A percentile compares a stretch with the other conserved stretches of the same genome.
These are phyloP conservation scores for Pseudorasbora parva DNA, from an alignment of 2,113 vertebrate species.

Conservation along the genomic window DNA sequence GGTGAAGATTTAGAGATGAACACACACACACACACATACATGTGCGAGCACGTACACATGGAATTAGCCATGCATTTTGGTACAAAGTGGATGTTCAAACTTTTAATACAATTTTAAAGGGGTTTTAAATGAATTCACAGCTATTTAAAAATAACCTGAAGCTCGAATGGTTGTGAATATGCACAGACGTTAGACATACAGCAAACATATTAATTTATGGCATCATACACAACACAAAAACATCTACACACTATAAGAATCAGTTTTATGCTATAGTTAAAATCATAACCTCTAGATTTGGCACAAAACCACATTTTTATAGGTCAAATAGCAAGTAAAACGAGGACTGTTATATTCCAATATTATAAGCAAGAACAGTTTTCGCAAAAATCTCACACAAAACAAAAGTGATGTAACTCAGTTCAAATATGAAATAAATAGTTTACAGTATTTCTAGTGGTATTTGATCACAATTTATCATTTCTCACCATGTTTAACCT, in stretches of 20 bases:
- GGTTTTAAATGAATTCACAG: neutral
- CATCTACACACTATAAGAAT: neutral
- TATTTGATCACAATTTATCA: slow-evolving; percentile 15
- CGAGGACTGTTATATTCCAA: neutral
- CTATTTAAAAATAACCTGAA: neutral
- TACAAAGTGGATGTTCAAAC: neutral
- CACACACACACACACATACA: neutral
- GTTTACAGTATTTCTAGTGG: neutral
- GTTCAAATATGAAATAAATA: neutral
- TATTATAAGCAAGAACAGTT: neutral
- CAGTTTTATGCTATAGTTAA: neutral
- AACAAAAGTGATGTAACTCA: neutral
- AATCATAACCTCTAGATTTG: neutral
- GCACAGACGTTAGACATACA: neutral
- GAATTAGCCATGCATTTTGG: neutral
- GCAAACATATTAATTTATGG: neutral
- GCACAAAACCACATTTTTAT: neutral
- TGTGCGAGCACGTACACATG: too few relatives aligned
- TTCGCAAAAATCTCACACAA: neutral
- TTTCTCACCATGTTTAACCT: slow-evolving; percentile 36
- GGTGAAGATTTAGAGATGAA: neutral
- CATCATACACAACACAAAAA: neutral
- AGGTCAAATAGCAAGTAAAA: neutral
- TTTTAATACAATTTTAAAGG: neutral
- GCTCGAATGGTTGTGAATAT: neutral